phyloP scores from a whole-genome alignment of 2,888 invertebrate genomes.

The Homarus gammarus region DNA sequence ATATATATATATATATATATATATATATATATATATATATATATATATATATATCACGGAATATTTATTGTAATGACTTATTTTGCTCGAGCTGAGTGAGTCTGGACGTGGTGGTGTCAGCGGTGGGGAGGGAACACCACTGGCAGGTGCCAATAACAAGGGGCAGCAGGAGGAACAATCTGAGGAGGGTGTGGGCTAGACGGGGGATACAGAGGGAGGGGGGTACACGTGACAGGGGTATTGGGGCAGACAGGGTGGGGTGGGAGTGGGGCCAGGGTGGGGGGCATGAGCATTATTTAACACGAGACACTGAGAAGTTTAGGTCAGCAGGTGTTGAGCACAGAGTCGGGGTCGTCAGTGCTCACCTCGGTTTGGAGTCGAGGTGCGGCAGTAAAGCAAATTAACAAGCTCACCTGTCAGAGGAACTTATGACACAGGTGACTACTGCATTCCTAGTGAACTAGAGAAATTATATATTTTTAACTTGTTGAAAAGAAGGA shows the following conservation, averaged over 20 bases:
- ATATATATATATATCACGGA: too few relatives aligned
- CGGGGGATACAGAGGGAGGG: neutral
- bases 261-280: neutral
- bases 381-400: constrained; percentile 28
- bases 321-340: constrained; percentile 37
- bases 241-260: neutral
- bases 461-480: too few relatives aligned
- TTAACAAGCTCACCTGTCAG: constrained; percentile 29
- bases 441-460: neutral
- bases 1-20: too few relatives aligned
- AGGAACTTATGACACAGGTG: neutral
- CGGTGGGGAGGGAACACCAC: neutral
- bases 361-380: constrained; percentile 14
- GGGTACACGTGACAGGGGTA: neutral
- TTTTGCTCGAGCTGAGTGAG: too few relatives aligned
- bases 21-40: too few relatives aligned
- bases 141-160: neutral
- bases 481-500: too few relatives aligned
- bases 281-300: constrained; percentile 27
- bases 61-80: too few relatives aligned
- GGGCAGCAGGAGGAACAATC: too few relatives aligned
- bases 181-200: too few relatives aligned
- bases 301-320: constrained; percentile 42
- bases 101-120: neutral
- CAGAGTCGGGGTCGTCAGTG: constrained; percentile 48